Conservation (phyloP, 2,113 vertebrate species). For the Formicarius rufipectus region DNA sequence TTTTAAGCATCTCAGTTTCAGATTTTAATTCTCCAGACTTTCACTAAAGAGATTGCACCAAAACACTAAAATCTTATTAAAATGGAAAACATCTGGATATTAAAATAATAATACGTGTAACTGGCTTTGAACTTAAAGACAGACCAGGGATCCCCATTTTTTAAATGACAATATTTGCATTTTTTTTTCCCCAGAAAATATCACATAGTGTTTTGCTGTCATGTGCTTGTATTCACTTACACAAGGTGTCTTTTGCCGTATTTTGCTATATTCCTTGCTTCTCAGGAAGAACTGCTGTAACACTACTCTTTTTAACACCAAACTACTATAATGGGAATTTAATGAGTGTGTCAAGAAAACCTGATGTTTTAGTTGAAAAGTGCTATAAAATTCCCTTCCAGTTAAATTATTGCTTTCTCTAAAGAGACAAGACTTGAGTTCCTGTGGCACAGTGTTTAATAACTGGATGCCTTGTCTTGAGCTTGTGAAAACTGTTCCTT, state of each 20-base stretch:
- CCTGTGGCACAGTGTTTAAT: background rate
- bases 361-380: background rate
- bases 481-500: constrained; percentile 32
- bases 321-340: background rate
- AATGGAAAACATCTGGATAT: background rate
- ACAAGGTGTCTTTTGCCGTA: background rate
- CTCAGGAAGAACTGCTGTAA: background rate
- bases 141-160: background rate
- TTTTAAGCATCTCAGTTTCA: constrained; percentile 11
- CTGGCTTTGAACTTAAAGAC: background rate
- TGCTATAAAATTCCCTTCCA: background rate
- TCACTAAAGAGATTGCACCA: constrained; percentile 1
- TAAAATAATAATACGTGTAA: background rate
- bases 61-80: constrained; percentile 37
- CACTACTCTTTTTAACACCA: background rate
- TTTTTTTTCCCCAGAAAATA: background rate
- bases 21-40: constrained; percentile 14
- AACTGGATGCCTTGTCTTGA: background rate
- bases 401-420: background rate
- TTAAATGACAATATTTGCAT: background rate
- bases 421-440: background rate
- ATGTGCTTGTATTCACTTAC: background rate
- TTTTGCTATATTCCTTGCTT: background rate
- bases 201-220: background rate
- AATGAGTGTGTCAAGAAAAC: background rate